Base-by-base conservation (phyloP, 2,797 vertebrate genomes). In the Austrolebias charrua region DNA sequence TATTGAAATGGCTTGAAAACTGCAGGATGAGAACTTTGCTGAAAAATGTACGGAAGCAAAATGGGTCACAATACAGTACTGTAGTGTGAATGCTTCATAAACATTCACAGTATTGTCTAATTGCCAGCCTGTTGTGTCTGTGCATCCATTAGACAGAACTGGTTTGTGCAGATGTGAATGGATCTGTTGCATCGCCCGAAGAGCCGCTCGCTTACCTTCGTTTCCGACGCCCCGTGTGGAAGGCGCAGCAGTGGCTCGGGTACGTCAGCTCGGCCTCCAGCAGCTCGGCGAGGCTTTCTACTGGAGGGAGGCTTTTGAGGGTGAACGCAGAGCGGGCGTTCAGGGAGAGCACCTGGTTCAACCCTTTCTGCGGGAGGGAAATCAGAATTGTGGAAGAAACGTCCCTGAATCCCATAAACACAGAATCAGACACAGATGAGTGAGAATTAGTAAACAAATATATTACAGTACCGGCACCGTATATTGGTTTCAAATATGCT, bases 241-340 rank as follows among this genome's bases (percentile, higher is more conserved):
- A 98, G n/a, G 96, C 96, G 15, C 97, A 99, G 85, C 97, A 99
- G 84, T 99, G 97, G 76, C 96, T 97, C 11, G 96, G 91, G 83
- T 98, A 99, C 28, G 96, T 96, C 79, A 99, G 93, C 70, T 94
- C 92, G 14, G 95, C 95, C 72, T 95, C 93, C 76, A 91, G 79
- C 74, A 99, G 90, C 31, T 93, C 89, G 6, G 85, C 68, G 66
- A 97, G 88, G 76, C 89, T 92, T 35, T 94, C 94, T 82, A 96
- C 88, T 0, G 91, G 93, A n/a, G 96, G 96, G 50, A 99, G 94
- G 59, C 91, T 95, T 90, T 97, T 99, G 56, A 98, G 92, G 59
- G 92, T 89, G 42, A 94, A 94, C 5, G 93, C 82, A 4, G 92
- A 94, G 50, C 55, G 90, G 52, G 96, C 96, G 60, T 83, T 92